phyloP scores from a whole-genome alignment of 2,888 invertebrate species.

The Cephus spinipes region DNA sequence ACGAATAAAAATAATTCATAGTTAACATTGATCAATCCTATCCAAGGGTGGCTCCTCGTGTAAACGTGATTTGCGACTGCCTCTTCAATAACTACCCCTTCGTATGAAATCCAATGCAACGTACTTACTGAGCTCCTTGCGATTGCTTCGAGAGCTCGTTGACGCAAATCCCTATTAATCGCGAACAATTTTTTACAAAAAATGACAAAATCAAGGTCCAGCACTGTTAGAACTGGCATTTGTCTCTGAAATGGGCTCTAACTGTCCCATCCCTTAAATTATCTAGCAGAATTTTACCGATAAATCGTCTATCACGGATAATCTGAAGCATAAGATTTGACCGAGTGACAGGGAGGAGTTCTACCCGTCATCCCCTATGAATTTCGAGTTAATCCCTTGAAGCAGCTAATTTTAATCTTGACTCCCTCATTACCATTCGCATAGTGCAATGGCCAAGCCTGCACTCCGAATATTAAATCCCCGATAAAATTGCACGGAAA shows the following conservation, averaged over 20 bases:
- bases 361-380: not conserved
- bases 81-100: not conserved
- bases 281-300: constrained; percentile 25
- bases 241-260: constrained; percentile 39
- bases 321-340: not conserved
- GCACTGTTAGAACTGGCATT: not conserved
- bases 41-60: not conserved
- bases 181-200: not conserved
- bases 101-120: not conserved
- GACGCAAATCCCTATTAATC: not conserved
- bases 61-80: not conserved
- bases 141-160: not conserved
- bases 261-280: constrained; percentile 53
- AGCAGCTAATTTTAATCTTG: not conserved
- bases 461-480: not conserved
- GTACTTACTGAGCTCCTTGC: not conserved
- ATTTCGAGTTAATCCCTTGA: not conserved
- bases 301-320: not conserved
- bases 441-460: not conserved
- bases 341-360: not conserved
- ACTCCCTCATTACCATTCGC: not conserved
- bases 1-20: not conserved
- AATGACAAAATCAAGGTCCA: not conserved
- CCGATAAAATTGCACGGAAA: not conserved
- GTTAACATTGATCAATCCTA: not conserved